phyloP scores from a whole-genome alignment of 2,797 vertebrate species.

The Ambastaia sidthimunki region DNA sequence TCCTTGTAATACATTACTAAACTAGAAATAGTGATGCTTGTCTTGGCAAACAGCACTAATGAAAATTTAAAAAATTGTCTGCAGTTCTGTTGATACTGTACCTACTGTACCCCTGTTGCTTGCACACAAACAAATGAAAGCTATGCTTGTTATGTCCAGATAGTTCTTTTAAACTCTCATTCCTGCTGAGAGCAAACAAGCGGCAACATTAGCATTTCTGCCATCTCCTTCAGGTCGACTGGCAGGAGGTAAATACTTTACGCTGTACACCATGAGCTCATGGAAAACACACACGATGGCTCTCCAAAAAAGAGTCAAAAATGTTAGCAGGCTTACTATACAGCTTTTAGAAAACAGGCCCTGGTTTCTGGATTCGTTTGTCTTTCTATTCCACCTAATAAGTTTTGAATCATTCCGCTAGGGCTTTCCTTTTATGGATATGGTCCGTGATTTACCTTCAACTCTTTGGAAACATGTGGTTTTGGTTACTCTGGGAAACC shows the following conservation, averaged over 20 bases:
- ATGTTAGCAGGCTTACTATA: constrained; percentile 46
- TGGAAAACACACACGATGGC: constrained; percentile 64
- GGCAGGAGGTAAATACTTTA: constrained; percentile 64
- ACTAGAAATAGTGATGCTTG: no score
- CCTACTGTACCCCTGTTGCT: constrained; percentile 14
- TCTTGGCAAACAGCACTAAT: neutral
- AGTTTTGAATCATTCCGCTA: constrained; percentile 73
- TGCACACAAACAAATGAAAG: constrained; percentile 27
- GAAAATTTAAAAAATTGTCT: neutral
- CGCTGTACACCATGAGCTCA: constrained; percentile 69
- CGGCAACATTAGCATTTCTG: constrained; percentile 44
- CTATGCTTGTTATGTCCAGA: constrained; percentile 13
- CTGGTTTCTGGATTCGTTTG: constrained; percentile 70
- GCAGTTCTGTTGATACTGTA: constrained; percentile 2
- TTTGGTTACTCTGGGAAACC: constrained; percentile 73
- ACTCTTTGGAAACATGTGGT: constrained; percentile 77
- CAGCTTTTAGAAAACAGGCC: constrained; percentile 67
- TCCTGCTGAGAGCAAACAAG: constrained; percentile 29
- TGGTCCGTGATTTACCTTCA: constrained; percentile 81
- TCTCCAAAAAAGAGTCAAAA: constrained; percentile 66
- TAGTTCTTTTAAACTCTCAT: constrained; percentile 49
- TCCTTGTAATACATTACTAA: neutral
- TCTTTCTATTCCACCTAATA: constrained; percentile 79
- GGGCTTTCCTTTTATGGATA: constrained; percentile 80
- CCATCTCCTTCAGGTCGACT: constrained; percentile 51